Conservation (phyloP, 1,140 invertebrate species). For the Acromyrmex heyeri region DNA sequence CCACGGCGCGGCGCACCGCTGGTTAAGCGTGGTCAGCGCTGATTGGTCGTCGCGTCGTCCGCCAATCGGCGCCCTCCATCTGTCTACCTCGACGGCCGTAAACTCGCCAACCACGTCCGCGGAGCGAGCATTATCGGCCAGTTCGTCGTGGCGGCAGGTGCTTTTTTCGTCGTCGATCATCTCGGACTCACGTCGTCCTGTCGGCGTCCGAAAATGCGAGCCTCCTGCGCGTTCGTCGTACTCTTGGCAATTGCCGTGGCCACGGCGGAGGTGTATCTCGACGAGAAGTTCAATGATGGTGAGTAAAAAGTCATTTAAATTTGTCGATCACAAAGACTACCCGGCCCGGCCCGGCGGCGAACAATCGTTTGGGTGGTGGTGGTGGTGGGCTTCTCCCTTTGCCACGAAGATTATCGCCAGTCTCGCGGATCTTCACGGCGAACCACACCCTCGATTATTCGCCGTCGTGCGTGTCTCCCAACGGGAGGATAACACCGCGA, state of each 20-base stretch:
- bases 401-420: conserved; percentile 2
- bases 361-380: no score
- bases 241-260: conserved; percentile 85
- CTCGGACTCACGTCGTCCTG: conserved; percentile 72
- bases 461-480: neutral
- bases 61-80: conserved; percentile 88
- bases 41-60: conserved; percentile 83
- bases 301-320: conserved; percentile 82
- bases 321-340: no score
- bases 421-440: neutral
- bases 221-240: conserved; percentile 85
- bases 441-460: conserved; percentile 70
- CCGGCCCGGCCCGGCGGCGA: conserved; percentile 8
- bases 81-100: conserved; percentile 86
- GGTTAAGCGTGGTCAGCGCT: conserved; percentile 85
- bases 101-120: conserved; percentile 76
- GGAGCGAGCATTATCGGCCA: conserved; percentile 77
- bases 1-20: conserved; percentile 67
- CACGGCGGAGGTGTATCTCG: conserved; percentile 88
- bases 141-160: conserved; percentile 74
- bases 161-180: conserved; percentile 79
- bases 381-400: neutral
- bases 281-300: conserved; percentile 93
- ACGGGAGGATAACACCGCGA: neutral
- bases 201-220: conserved; percentile 87